Percentiles rank a stretch among this genome's conserved stretches.
These are phyloP conservation scores for Julus scanicus DNA, from an alignment of 2,888 invertebrate species.

Conservation along the genomic window DNA sequence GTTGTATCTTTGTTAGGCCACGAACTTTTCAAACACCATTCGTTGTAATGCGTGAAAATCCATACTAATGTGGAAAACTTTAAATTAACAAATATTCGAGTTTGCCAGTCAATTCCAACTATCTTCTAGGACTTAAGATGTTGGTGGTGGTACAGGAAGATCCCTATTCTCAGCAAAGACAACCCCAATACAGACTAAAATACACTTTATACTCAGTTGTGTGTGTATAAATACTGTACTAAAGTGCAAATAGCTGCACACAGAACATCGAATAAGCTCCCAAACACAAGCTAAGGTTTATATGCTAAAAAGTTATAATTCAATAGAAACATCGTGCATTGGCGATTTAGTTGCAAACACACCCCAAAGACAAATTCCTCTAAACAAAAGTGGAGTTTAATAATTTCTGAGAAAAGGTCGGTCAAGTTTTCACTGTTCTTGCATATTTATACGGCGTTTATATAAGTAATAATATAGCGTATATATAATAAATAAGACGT, in stretches of 20 bases:
- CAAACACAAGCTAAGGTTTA: no score
- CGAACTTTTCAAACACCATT: no score
- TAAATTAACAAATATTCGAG: no score
- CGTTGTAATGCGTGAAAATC: no score
- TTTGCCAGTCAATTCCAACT: no score
- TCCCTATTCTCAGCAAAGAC: no score
- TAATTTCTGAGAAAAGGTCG: conserved; percentile 25
- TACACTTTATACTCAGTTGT: no score
- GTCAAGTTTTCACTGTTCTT: not conserved
- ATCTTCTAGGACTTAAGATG: no score
- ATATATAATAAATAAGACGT: conserved; percentile 27
- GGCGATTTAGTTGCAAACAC: not conserved
- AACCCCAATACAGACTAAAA: no score
- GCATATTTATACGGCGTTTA: not conserved
- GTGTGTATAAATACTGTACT: not conserved
- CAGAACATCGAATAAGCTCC: not conserved
- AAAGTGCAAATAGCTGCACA: not conserved
- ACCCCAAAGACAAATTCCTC: not conserved
- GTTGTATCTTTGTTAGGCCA: no score
- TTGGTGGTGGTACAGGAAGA: no score
- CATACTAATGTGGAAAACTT: no score
- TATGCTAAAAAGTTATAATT: not conserved
- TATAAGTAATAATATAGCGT: not conserved
- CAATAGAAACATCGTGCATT: not conserved
- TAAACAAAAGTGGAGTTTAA: not conserved